Evolutionary conservation across 1,140 invertebrate species (phyloP), one percentile per base, ranked within the genome.

Genomic region (Littorina saxatilis): DNA sequence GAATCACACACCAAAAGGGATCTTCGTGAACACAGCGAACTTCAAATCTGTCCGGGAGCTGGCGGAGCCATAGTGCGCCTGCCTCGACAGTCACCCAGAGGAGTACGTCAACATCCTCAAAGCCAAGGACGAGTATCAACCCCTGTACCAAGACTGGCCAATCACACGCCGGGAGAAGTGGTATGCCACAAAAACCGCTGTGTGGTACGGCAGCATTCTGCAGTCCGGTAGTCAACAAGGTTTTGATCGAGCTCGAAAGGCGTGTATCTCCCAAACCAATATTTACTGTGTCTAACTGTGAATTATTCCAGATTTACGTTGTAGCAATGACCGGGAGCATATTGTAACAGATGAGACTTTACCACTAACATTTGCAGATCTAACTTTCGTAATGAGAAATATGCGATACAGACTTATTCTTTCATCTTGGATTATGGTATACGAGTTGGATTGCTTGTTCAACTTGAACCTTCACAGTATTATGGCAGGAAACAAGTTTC

Each of bases 21-120:
- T 63, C 35, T 74, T 63, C 37, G 82, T 86, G 47, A 76, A 82
- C 80, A 80, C 80, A 7, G 55, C 52, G 1, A 72, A 86, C 68
- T 87, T 75, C 52, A 0, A 23, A n/a, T 61, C 72, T 2, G 76
- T 81, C 17, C 80, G 74, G 63, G 75, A 82, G 9, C 70, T 87
- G 32, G 84, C 85, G 1, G 76, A 82, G 15, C 79, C 4, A 7
- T 7, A 83, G 63, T 37, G 84, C 0, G 15, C 74, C 35, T 83
- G 82, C 63, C 72, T 87, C 15, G 83, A 76, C 76, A 11, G 23
- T 9, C 79, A 85, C 72, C 35, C 27, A 20, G 61, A 76, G 20
- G 75, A 76, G 47, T 85, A 85, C 37, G n/a, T 81, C 23, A 43
- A 47, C 35, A 74, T 80, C 52, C 61, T 83, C 27, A 52, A 66